These are phyloP conservation scores for Pipistrellus pygmaeus DNA, from an alignment of 2,797 vertebrate species.

Conservation along the genomic window DNA sequence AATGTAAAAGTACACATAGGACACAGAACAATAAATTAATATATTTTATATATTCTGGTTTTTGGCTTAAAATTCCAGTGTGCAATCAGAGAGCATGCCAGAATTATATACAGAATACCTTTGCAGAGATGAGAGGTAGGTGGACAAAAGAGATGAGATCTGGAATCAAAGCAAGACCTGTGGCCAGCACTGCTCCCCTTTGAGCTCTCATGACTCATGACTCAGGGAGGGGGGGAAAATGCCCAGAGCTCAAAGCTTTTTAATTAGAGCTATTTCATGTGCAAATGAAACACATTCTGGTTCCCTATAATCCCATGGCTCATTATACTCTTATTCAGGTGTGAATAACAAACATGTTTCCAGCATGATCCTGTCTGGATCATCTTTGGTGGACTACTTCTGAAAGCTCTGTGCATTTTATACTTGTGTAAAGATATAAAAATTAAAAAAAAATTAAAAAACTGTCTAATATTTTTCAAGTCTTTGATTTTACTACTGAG, in stretches of 20 bases:
- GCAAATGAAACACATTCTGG: not conserved
- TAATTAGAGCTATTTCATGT: not conserved
- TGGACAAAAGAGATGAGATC: not conserved
- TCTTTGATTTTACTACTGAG: not conserved
- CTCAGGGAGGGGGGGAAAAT: not conserved
- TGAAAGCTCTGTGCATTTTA: not conserved
- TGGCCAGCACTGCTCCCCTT: not conserved
- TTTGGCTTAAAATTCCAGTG: not conserved
- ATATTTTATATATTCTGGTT: not conserved
- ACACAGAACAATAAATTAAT: not conserved
- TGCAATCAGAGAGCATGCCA: not conserved
- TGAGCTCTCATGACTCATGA: not conserved
- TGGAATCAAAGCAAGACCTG: not conserved
- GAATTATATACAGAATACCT: not conserved
- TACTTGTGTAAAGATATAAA: not conserved
- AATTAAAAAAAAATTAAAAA: not conserved
- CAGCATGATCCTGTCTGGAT: not conserved
- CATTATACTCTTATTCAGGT: not conserved
- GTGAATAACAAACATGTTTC: not conserved
- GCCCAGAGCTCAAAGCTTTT: not conserved
- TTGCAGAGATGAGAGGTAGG: not conserved
- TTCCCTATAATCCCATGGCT: not conserved
- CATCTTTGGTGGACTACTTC: not conserved
- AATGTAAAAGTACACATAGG: not conserved
- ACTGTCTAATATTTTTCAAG: not conserved